Conservation (phyloP, 2,113 vertebrate genomes). For the Erythrolamprus reginae region DNA sequence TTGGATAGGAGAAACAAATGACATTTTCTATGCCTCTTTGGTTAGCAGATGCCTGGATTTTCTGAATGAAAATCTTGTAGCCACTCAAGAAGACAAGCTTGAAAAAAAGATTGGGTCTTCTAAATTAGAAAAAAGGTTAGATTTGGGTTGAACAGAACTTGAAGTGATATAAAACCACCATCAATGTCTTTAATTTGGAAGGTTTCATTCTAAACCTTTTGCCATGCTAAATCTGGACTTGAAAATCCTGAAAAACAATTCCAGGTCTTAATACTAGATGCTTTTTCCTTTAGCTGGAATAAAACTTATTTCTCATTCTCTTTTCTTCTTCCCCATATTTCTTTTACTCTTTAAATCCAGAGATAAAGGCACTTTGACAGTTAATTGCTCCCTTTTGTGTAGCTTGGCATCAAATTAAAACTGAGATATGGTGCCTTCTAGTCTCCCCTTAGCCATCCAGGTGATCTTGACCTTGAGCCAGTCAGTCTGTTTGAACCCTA, state of each 20-base stretch:
- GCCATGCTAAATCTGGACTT: neutral
- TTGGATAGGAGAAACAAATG: neutral
- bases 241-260: neutral
- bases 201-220: neutral
- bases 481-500: neutral
- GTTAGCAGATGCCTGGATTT: neutral
- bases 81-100: neutral
- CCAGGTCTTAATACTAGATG: neutral
- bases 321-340: neutral
- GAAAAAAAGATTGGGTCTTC: neutral
- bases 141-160: neutral
- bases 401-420: neutral
- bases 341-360: neutral
- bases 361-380: neutral
- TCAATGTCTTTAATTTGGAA: neutral
- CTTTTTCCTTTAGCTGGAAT: neutral
- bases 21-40: neutral
- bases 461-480: neutral
- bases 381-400: neutral
- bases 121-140: neutral
- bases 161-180: neutral
- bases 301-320: slow-evolving; percentile 4
- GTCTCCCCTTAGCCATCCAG: neutral
- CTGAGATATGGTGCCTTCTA: neutral
- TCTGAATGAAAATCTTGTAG: neutral